These are phyloP conservation scores for Halichondria panicea DNA, from an alignment of 37 sponge, comb jelly and placozoan genomes.

Conservation along the genomic window DNA sequence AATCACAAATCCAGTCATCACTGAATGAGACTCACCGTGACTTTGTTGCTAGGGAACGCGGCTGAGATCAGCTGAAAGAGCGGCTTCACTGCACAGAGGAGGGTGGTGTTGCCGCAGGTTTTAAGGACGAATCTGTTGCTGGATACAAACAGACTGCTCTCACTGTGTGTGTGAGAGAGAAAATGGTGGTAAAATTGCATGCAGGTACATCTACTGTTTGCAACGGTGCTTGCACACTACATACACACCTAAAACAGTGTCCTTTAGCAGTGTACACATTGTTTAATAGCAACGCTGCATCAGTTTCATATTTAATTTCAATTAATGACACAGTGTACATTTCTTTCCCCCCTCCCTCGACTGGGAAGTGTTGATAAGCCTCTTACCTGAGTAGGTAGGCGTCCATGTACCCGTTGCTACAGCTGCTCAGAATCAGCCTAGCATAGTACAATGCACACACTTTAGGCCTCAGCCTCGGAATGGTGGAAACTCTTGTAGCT, in stretches of 20 bases:
- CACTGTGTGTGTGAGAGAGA: too few relatives aligned
- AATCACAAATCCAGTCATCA: background rate
- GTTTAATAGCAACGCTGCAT: too few relatives aligned
- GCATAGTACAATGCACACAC: too few relatives aligned
- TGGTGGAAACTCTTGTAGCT: too few relatives aligned
- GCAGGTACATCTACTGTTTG: too few relatives aligned
- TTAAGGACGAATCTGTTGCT: conserved; percentile 77
- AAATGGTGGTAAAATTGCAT: too few relatives aligned
- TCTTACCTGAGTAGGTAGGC: conserved; percentile 84
- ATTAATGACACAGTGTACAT: background rate
- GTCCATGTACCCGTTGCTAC: conserved; percentile 49
- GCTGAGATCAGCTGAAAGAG: conserved; percentile 40
- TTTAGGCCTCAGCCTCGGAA: too few relatives aligned
- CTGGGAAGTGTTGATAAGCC: too few relatives aligned
- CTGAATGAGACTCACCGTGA: conserved; percentile 8
- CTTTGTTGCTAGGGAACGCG: conserved; percentile 13
- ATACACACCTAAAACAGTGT: background rate
- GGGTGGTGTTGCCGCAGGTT: conserved; percentile 87
- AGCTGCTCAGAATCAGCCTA: conserved; percentile 61
- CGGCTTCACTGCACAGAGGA: conserved; percentile 65
- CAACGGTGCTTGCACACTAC: too few relatives aligned
- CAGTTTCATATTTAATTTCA: background rate
- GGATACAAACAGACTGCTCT: conserved; percentile 88
- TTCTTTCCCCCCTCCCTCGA: too few relatives aligned
- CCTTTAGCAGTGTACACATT: background rate